Conservation (phyloP, 2,888 invertebrate genomes). For the Conops quadrifasciatus region DNA sequence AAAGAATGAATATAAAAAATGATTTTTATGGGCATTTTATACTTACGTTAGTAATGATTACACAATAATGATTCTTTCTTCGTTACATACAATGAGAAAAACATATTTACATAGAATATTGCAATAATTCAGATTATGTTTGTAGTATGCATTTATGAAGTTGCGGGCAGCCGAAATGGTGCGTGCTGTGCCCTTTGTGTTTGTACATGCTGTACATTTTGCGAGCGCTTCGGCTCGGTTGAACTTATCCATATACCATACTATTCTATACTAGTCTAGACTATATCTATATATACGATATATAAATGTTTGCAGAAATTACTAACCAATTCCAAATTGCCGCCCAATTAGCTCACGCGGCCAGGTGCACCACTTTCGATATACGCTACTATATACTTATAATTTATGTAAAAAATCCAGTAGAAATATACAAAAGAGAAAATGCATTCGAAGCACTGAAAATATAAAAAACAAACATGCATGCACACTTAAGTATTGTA, state of each 20-base stretch:
- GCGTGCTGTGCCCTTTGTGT: slow-evolving; percentile 34
- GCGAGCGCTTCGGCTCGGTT: not conserved
- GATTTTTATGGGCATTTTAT: slow-evolving; percentile 23
- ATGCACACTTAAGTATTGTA: too few species aligned
- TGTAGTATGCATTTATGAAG: not conserved
- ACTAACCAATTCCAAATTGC: not conserved
- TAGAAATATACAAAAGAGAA: slow-evolving; percentile 32
- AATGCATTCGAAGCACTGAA: slow-evolving; percentile 28
- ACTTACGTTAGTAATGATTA: slow-evolving; percentile 27
- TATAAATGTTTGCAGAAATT: not conserved
- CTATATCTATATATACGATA: too few species aligned
- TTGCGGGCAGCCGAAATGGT: not conserved
- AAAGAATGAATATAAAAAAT: too few species aligned
- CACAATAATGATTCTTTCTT: too few species aligned
- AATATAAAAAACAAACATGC: not conserved
- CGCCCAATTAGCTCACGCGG: too few species aligned
- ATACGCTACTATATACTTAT: slow-evolving; percentile 20
- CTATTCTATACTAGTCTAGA: too few species aligned
- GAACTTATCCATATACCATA: not conserved
- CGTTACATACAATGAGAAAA: slow-evolving; percentile 28
- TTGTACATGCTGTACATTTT: slow-evolving; percentile 28
- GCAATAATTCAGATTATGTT: slow-evolving; percentile 22
- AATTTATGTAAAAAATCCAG: slow-evolving; percentile 24
- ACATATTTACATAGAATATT: slow-evolving; percentile 43
- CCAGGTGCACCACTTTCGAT: slow-evolving; percentile 24